A percentile compares a stretch with the other conserved stretches of the same genome.
phyloP scores from a whole-genome alignment of 2,888 invertebrate species.

The Eupithecia subfuscata region DNA sequence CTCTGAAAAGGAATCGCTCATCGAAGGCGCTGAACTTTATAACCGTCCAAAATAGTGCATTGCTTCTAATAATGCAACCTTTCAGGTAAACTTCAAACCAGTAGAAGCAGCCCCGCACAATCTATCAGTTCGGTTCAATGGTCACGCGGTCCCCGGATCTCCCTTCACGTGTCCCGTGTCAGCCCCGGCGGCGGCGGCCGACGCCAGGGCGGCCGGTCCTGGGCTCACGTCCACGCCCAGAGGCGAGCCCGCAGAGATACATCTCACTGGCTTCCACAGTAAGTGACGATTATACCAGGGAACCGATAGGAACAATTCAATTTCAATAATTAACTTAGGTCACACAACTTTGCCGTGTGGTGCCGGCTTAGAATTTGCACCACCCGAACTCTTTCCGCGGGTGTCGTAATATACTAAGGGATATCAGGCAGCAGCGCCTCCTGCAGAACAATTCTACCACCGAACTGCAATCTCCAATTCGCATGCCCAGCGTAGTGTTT shows the following conservation, averaged over 20 bases:
- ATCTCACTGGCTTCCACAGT: conserved; percentile 77
- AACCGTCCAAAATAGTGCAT: neutral
- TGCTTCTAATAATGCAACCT: neutral
- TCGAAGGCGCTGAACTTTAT: neutral
- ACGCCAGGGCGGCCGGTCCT: conserved; percentile 75
- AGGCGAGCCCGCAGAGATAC: conserved; percentile 74
- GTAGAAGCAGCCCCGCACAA: conserved; percentile 96
- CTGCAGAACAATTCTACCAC: too few species aligned
- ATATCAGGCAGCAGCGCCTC: too few species aligned
- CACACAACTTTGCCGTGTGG: too few species aligned
- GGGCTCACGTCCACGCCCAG: conserved; percentile 72
- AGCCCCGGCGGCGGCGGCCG: conserved; percentile 74
- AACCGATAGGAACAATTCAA: too few species aligned
- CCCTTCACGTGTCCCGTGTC: conserved; percentile 96
- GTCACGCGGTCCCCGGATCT: conserved; percentile 92
- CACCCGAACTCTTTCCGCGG: too few species aligned
- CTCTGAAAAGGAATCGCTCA: neutral
- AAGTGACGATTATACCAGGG: conserved; percentile 42
- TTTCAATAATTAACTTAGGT: too few species aligned
- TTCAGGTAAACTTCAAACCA: conserved; percentile 96
- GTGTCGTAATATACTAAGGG: too few species aligned
- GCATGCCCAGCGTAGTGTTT: too few species aligned
- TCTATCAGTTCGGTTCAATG: conserved; percentile 93
- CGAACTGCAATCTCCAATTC: too few species aligned
- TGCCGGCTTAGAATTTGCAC: too few species aligned